phyloP scores from a whole-genome alignment of 2,113 vertebrate genomes.

The Acanthochromis polyacanthus region DNA sequence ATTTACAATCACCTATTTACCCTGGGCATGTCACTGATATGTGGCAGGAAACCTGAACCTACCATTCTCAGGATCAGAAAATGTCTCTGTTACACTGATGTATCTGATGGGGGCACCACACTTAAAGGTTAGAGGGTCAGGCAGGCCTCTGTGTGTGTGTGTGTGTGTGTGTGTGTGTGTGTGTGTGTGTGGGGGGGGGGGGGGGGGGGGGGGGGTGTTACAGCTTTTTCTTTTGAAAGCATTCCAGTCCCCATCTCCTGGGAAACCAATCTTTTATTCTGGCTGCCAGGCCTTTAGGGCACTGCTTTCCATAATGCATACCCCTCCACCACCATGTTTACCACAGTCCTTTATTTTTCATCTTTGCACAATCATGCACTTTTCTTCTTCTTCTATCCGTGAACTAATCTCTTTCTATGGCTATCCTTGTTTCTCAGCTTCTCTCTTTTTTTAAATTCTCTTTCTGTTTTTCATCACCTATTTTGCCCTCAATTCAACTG shows the following conservation, averaged over 20 bases:
- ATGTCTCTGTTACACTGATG: too few relatives aligned
- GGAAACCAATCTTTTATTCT: slow-evolving; percentile 74
- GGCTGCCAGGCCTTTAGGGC: slow-evolving; percentile 63
- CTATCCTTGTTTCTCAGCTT: neutral
- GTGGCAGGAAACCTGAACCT: too few relatives aligned
- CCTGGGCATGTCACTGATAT: too few relatives aligned
- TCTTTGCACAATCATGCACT: slow-evolving; percentile 29
- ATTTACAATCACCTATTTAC: too few relatives aligned
- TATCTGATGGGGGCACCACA: too few relatives aligned
- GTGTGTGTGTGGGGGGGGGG: slow-evolving; percentile 5
- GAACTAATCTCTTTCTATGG: neutral
- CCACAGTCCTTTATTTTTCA: slow-evolving; percentile 29
- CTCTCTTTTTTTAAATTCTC: neutral
- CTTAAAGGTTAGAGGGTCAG: too few relatives aligned
- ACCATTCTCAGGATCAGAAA: too few relatives aligned
- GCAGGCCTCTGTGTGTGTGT: slow-evolving; percentile 16
- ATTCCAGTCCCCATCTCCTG: slow-evolving; percentile 67
- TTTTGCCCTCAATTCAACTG: neutral
- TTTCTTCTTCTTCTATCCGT: neutral
- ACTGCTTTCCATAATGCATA: slow-evolving; percentile 54
- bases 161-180: slow-evolving; percentile 23
- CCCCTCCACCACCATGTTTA: slow-evolving; percentile 43
- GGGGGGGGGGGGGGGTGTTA: too few relatives aligned
- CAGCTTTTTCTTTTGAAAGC: slow-evolving; percentile 50
- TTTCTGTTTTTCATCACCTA: neutral